Evolutionary conservation across 1,140 invertebrate genomes (phyloP).

Genomic region (Globodera rostochiensis): DNA sequence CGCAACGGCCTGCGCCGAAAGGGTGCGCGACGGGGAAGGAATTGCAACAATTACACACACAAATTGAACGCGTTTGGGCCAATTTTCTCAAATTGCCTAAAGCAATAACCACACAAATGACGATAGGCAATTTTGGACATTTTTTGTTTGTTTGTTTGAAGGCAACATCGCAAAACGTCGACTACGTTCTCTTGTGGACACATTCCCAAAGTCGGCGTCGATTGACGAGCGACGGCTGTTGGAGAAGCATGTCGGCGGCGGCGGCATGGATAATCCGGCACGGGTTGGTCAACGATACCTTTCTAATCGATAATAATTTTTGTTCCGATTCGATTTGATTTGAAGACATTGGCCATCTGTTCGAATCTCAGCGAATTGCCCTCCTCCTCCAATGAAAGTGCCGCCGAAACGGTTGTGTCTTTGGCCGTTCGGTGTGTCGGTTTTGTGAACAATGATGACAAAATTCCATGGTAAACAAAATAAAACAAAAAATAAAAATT

Average conservation of each 20-base stretch:
- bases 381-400: background rate
- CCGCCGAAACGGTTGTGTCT: background rate
- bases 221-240: too few relatives aligned
- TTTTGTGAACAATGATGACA: conserved; percentile 26
- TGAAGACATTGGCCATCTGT: background rate
- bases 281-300: too few relatives aligned
- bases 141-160: background rate
- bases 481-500: background rate
- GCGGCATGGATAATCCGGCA: too few relatives aligned
- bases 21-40: background rate
- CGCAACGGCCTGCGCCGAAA: background rate
- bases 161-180: background rate
- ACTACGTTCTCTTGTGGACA: background rate
- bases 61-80: too few relatives aligned
- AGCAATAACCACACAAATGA: too few relatives aligned
- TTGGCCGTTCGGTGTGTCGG: conserved; percentile 16
- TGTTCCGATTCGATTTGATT: background rate
- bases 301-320: too few relatives aligned
- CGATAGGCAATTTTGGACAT: too few relatives aligned
- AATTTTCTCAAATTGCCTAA: too few relatives aligned
- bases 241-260: too few relatives aligned
- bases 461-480: conserved; percentile 38
- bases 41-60: too few relatives aligned
- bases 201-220: background rate
- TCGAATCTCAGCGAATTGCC: background rate